phyloP scores from a whole-genome alignment of 2,797 vertebrate genomes.

The Myoxocephalus aenaeus region DNA sequence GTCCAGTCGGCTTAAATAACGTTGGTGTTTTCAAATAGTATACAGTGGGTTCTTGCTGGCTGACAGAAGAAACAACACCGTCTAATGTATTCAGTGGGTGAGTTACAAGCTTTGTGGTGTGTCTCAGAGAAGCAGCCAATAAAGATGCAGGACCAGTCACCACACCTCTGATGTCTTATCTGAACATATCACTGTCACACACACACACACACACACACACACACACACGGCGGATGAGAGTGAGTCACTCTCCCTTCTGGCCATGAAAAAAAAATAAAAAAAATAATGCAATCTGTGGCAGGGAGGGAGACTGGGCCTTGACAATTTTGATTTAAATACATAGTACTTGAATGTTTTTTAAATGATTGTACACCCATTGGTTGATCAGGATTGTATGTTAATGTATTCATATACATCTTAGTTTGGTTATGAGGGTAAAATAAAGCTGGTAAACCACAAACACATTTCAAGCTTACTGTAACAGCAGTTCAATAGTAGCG shows the following conservation, averaged over 20 bases:
- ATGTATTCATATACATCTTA: neutral
- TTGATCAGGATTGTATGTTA: neutral
- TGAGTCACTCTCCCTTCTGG: conserved; percentile 77
- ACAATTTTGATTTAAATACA: conserved; percentile 43
- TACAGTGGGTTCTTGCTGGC: conserved; percentile 6
- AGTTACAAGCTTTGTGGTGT: conserved; percentile 35
- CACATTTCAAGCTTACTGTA: neutral
- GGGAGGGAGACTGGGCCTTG: conserved; percentile 34
- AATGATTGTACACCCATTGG: neutral
- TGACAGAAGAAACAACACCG: conserved; percentile 14
- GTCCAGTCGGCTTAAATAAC: neutral
- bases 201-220: conserved; percentile 52
- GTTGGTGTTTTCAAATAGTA: neutral
- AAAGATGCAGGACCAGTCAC: conserved; percentile 60
- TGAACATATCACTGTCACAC: conserved; percentile 66
- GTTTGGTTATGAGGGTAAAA: neutral
- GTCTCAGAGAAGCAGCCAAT: conserved; percentile 48
- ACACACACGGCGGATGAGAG: conserved; percentile 61
- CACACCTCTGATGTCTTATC: conserved; percentile 73
- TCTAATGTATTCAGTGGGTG: conserved; percentile 14
- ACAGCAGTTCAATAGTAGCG: neutral
- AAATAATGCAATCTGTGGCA: conserved; percentile 50
- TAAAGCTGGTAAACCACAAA: neutral
- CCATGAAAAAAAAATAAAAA: conserved; percentile 47
- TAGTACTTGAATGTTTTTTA: neutral